Base-by-base conservation (phyloP, 1,140 invertebrate species). In the Calephelis virginiensis region DNA sequence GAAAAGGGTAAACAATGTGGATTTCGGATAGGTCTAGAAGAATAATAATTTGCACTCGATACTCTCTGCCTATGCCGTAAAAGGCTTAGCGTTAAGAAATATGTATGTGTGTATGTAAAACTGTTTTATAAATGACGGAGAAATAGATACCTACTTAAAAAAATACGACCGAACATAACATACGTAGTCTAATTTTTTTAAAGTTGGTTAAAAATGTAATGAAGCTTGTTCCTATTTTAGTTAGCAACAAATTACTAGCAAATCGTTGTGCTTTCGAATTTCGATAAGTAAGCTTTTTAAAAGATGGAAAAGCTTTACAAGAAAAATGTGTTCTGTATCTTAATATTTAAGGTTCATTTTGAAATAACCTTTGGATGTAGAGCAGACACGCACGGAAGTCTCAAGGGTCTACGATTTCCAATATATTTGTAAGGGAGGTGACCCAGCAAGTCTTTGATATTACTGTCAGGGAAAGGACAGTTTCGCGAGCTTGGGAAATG, bases 401-500 rank as follows among this genome's bases (percentile, higher is more conserved):
- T 85, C 81, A 70, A 69, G 84, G 82, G 83, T 68, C 69, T 70
- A 69, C 68, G 74, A 77, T 68, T 70, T 75, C 72, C 79, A 76
- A 85, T 83, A 85, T 81, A 86, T 88, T 82, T 70, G 61, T 68
- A 67, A 70, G 66, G 74, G 62, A 66, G 69, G 70, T 64, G 69
- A 59, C 68, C 76, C 77, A 76, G 73, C 73, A 70, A 78, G 74
- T 76, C 76, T 78, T 78, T 74, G 78, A 81, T 77, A 83, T 82
- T 82, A 82, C 81, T 78, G 77, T 83, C 80, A 82, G 82, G 76
- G 74, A 83, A 80, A 80, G 59, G 74, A 77, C 60, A 72, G 67
- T 63, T 64, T 74, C 74, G 82, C 80, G 77, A 81, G 74, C 72
- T 64, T 47, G 67, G 75, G 76, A 66, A 68, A 49, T 56, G 67